phyloP scores from a whole-genome alignment of 2,113 vertebrate genomes.

The Semicossyphus pulcher region DNA sequence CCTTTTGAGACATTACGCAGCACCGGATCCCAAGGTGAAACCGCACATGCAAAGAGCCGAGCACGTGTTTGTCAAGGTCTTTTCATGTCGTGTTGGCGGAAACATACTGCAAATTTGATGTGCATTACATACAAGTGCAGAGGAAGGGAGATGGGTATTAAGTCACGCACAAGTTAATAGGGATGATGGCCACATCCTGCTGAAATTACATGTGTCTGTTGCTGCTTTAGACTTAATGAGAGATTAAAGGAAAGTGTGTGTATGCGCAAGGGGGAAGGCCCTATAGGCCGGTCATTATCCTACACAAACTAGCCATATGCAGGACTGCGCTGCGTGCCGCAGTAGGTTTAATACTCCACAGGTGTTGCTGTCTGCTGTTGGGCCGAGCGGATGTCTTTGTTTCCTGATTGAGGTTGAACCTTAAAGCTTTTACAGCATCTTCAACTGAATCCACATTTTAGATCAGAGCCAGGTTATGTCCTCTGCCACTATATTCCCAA shows the following conservation, averaged over 20 bases:
- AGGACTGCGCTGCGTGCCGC: slow-evolving; percentile 26
- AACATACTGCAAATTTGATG: slow-evolving; percentile 63
- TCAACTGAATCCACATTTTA: slow-evolving; percentile 6
- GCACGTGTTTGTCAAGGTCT: slow-evolving; percentile 53
- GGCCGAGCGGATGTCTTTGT: slow-evolving; percentile 31
- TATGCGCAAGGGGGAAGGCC: slow-evolving; percentile 50
- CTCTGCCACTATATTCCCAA: slow-evolving; percentile 16
- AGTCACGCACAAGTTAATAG: slow-evolving; percentile 73
- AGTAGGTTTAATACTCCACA: slow-evolving; percentile 61
- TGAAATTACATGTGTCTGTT: slow-evolving; percentile 77
- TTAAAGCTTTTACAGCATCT: slow-evolving; percentile 33
- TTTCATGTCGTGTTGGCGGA: slow-evolving; percentile 62
- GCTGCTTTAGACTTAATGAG: slow-evolving; percentile 73
- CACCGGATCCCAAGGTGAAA: slow-evolving; percentile 63
- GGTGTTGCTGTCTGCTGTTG: slow-evolving; percentile 63
- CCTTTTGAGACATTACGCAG: slow-evolving; percentile 56
- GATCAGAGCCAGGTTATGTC: slow-evolving; percentile 17
- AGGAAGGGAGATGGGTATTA: slow-evolving; percentile 68
- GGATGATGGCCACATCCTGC: slow-evolving; percentile 75
- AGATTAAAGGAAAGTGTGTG: slow-evolving; percentile 49
- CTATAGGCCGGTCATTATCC: slow-evolving; percentile 73
- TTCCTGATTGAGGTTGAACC: slow-evolving; percentile 32
- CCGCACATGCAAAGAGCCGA: slow-evolving; percentile 43
- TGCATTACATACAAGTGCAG: slow-evolving; percentile 55
- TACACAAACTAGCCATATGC: slow-evolving; percentile 65